Conservation (phyloP, 2,113 vertebrate species). For the Gymnogyps californianus region DNA sequence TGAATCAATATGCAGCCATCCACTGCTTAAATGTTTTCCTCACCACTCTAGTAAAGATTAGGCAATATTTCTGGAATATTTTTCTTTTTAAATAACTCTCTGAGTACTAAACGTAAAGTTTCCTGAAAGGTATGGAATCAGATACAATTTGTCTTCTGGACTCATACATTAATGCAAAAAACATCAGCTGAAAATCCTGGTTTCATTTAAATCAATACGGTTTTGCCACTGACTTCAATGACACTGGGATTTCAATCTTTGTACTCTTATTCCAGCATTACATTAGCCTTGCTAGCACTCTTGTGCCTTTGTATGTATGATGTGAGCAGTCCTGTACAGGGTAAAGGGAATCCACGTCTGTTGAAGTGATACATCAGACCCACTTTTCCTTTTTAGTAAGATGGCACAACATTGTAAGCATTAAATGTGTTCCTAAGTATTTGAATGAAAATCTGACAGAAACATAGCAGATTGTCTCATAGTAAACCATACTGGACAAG, state of each 20-base stretch:
- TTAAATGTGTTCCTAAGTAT: background rate
- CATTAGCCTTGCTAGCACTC: background rate
- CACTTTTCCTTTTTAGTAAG: background rate
- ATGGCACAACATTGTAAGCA: background rate
- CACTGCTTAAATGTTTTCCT: background rate
- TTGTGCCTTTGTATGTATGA: background rate
- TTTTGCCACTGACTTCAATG: background rate
- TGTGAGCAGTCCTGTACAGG: background rate
- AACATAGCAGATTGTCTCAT: background rate
- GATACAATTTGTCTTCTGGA: background rate
- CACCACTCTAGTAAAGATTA: background rate
- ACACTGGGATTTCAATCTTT: background rate
- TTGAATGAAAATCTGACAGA: background rate
- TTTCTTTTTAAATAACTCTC: background rate
- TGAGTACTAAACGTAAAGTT: background rate
- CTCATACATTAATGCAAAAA: background rate
- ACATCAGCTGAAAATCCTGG: background rate
- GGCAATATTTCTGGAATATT: background rate
- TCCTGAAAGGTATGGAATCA: background rate
- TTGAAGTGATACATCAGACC: background rate
- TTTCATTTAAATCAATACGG: background rate
- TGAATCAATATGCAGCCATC: background rate
- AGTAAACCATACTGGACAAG: background rate
- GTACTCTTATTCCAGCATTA: background rate
- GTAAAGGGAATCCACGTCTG: background rate